phyloP scores from a whole-genome alignment of 2,888 invertebrate species.

The Lepetodrilus schrolli region DNA sequence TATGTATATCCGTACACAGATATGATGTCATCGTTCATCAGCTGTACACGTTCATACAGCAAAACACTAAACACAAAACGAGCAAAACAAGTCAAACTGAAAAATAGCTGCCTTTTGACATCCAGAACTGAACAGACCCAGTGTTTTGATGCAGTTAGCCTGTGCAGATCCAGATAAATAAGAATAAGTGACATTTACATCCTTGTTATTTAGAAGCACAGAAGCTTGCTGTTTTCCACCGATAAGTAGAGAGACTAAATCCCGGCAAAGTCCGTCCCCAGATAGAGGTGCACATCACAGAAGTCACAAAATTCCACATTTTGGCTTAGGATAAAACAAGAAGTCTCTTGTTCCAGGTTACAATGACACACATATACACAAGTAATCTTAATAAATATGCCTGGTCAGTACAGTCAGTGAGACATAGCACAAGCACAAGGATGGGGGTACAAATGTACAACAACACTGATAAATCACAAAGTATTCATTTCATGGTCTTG shows the following conservation, averaged over 20 bases:
- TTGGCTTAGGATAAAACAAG: not conserved
- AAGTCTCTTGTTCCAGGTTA: not conserved
- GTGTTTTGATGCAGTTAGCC: not conserved
- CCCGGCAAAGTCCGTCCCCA: not conserved
- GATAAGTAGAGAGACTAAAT: not conserved
- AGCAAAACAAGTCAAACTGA: slow-evolving; percentile 21
- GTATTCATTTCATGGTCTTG: not conserved
- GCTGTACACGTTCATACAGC: not conserved
- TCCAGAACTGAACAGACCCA: not conserved
- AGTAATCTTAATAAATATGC: not conserved
- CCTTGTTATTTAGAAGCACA: not conserved
- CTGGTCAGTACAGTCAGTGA: not conserved
- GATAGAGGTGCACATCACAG: not conserved
- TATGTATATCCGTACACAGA: not conserved
- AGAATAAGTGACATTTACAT: slow-evolving; percentile 14
- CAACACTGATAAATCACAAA: not conserved
- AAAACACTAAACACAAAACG: slow-evolving; percentile 19
- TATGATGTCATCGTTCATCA: too few relatives aligned
- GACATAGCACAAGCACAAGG: not conserved
- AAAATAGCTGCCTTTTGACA: slow-evolving; percentile 25
- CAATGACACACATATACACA: not conserved
- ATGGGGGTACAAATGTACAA: too few relatives aligned
- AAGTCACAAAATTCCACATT: not conserved
- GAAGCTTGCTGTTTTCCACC: not conserved
- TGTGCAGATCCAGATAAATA: slow-evolving; percentile 16